Percentiles rank a stretch among this genome's conserved stretches.
Evolutionary conservation across 1,140 invertebrate genomes (phyloP).

Genomic region (Anthonomus grandis): DNA sequence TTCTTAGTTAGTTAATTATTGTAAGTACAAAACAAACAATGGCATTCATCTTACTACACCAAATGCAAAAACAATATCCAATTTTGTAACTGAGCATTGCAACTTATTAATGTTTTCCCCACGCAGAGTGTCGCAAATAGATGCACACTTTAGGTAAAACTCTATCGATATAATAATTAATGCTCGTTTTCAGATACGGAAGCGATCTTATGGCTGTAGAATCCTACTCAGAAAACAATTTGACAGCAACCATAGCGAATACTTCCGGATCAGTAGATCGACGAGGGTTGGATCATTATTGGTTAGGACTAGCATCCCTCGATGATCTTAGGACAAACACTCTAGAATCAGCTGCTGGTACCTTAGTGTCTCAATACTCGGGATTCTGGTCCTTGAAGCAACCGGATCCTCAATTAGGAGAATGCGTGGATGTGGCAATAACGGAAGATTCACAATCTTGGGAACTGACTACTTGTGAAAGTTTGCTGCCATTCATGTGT

Average conservation of each 20-base stretch:
- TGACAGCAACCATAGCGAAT: slow-evolving; percentile 74
- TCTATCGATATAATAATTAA: too few relatives aligned
- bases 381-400: slow-evolving; percentile 86
- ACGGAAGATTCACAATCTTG: slow-evolving; percentile 80
- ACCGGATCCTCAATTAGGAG: slow-evolving; percentile 79
- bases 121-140: too few relatives aligned
- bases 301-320: slow-evolving; percentile 83
- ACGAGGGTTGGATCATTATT: slow-evolving; percentile 68
- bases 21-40: too few relatives aligned
- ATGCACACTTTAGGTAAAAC: too few relatives aligned
- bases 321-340: slow-evolving; percentile 92
- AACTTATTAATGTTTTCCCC: too few relatives aligned
- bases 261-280: slow-evolving; percentile 54
- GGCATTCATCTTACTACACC: not conserved
- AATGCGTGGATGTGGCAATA: slow-evolving; percentile 80
- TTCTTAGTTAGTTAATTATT: too few relatives aligned
- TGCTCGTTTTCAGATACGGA: slow-evolving; percentile 69
- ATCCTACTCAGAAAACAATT: slow-evolving; percentile 86
- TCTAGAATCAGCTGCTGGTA: slow-evolving; percentile 86
- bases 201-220: slow-evolving; percentile 88
- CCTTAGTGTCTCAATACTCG: slow-evolving; percentile 88
- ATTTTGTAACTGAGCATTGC: too few relatives aligned
- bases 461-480: slow-evolving; percentile 91
- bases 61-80: too few relatives aligned
- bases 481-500: slow-evolving; percentile 91